Evolutionary conservation across 2,888 invertebrate genomes (phyloP), one percentile per base, ranked within the genome.

Genomic region (Saturnia pavonia): DNA sequence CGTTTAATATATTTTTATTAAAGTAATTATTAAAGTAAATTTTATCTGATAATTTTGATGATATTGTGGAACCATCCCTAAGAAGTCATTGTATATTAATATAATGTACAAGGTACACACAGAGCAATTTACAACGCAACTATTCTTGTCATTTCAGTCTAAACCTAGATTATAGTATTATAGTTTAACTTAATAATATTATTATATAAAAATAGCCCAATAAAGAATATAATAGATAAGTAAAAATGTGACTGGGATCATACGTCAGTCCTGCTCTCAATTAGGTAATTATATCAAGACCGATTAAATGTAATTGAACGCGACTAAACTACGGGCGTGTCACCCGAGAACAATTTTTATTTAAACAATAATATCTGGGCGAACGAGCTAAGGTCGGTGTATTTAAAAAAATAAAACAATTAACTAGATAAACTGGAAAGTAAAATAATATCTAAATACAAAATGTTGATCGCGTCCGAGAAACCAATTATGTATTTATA

Each of bases 291-390:
- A 91, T 89, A 91, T 90, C 85, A 89, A 85, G 88, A 84, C 84
- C 89, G 89, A 93, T 94, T 92, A 92, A 88, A 85, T 88, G 89
- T 90, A 93, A 93, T 93, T 92, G 92, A 91, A 89, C 85, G 87
- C 88, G 88, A 87, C 87, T 85, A 84, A 84, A 85, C 82, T 82
- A 79, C 79, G 82, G 81, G 82, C 78, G 87, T 84, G 88, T 88
- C 88, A 88, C 76, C 2, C 40, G 40, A 22, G 40, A 65, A 65
- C 40, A 65, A 65, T 34, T 65, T 7, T 19, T n/a, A n/a, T 40
- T 40, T 14, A 65, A 65, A 40, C 63, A 63, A 34, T 34, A 63
- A 34, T 34, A 34, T 4, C 34, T 34, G 34, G 34, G 6, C 34
- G 34, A 34, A 2, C 34, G 34, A 34, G 34, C 6, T 34, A 34